A percentile compares a stretch with the other conserved stretches of the same genome.
These are phyloP conservation scores for Drosophila sproati DNA, from an alignment of 1,140 invertebrate species.

Conservation along the genomic window DNA sequence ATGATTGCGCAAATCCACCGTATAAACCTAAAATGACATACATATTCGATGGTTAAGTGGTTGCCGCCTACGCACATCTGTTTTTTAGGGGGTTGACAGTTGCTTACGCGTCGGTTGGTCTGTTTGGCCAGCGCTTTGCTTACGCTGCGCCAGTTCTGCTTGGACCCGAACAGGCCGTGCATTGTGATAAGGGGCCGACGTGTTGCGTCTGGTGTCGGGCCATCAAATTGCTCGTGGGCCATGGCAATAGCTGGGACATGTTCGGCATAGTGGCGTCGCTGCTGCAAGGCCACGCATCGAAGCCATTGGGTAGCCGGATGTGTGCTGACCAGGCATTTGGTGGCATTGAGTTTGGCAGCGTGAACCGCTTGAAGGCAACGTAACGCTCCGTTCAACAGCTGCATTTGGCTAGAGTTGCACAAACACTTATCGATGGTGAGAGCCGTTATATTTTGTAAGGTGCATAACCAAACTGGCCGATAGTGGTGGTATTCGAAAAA, in stretches of 20 bases:
- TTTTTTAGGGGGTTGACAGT: not conserved
- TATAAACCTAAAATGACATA: constrained; percentile 86
- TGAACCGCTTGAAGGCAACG: constrained; percentile 31
- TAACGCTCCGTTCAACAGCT: constrained; percentile 41
- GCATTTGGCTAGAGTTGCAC: constrained; percentile 39
- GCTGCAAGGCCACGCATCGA: not conserved
- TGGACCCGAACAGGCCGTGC: constrained; percentile 94
- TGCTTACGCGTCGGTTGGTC: constrained; percentile 86
- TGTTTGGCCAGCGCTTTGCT: constrained; percentile 89
- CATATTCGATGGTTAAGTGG: not conserved
- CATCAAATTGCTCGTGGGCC: constrained; percentile 45
- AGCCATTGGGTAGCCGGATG: not conserved
- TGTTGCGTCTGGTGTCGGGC: constrained; percentile 15
- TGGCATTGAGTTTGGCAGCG: constrained; percentile 5
- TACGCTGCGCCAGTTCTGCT: constrained; percentile 93
- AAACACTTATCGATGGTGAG: constrained; percentile 15
- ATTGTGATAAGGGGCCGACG: constrained; percentile 90
- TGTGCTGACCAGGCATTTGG: not conserved
- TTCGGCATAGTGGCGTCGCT: constrained; percentile 17
- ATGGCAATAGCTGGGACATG: constrained; percentile 37
- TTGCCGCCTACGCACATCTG: too few species aligned
- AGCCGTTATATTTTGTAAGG: not conserved
- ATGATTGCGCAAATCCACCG: constrained; percentile 95
- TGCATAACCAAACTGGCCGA: not conserved
- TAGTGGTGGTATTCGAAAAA: not conserved